phyloP scores from a whole-genome alignment of 2,797 vertebrate species.

The Myoxocephalus aenaeus region DNA sequence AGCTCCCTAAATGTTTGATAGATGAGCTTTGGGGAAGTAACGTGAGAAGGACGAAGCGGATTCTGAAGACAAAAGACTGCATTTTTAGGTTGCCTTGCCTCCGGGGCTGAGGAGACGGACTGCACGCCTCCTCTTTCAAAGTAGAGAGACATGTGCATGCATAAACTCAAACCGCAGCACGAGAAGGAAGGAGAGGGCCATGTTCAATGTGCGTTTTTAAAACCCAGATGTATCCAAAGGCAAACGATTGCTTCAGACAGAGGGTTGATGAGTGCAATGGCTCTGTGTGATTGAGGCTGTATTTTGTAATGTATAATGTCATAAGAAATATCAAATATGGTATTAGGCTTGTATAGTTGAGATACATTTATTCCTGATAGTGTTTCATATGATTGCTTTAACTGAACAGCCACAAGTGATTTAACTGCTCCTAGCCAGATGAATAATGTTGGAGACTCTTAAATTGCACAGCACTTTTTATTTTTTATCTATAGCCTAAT shows the following conservation, averaged over 20 bases:
- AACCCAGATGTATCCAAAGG: background rate
- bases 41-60: conserved; percentile 39
- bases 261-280: conserved; percentile 10
- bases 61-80: conserved; percentile 37
- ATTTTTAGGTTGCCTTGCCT: conserved; percentile 25
- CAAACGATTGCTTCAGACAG: conserved; percentile 3
- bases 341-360: background rate
- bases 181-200: background rate
- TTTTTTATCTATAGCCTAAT: background rate
- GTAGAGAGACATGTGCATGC: conserved; percentile 54
- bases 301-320: background rate
- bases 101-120: conserved; percentile 21
- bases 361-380: conserved; percentile 7
- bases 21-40: conserved; percentile 40
- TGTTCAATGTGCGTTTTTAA: conserved; percentile 3
- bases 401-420: conserved; percentile 29
- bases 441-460: conserved; percentile 12
- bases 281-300: conserved; percentile 25
- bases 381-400: conserved; percentile 28
- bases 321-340: too few species aligned
- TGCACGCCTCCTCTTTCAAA: conserved; percentile 19
- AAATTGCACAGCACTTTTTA: background rate
- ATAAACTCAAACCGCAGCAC: background rate
- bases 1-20: conserved; percentile 13
- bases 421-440: conserved; percentile 18